A percentile compares a stretch with the other conserved stretches of the same genome.
These are phyloP conservation scores for Esperia sulphurella DNA, from an alignment of 2,888 invertebrate species.

Conservation along the genomic window DNA sequence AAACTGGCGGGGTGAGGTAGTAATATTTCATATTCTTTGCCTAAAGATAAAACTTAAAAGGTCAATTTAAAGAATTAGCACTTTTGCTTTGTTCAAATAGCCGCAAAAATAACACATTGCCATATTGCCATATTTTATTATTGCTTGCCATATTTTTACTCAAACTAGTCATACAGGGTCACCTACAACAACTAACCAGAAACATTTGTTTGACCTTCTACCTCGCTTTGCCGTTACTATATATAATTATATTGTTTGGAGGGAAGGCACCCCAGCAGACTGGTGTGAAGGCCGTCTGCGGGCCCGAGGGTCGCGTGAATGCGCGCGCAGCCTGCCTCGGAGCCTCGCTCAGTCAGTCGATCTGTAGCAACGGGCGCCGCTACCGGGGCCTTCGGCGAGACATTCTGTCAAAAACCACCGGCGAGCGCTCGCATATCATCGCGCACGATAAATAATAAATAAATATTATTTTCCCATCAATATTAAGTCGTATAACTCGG, in stretches of 20 bases:
- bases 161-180: too few species aligned
- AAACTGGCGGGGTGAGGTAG: too few species aligned
- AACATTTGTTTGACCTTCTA: neutral
- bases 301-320: slow-evolving; percentile 39
- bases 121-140: too few species aligned
- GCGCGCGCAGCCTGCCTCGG: slow-evolving; percentile 43
- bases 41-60: too few species aligned
- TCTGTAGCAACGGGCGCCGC: slow-evolving; percentile 56
- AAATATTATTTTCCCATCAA: neutral
- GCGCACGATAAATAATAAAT: slow-evolving; percentile 26
- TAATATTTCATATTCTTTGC: too few species aligned
- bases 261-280: slow-evolving; percentile 26
- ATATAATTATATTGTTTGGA: slow-evolving; percentile 10
- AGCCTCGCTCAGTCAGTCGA: slow-evolving; percentile 63
- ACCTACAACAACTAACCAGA: neutral
- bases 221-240: slow-evolving; percentile 9
- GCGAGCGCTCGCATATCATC: slow-evolving; percentile 23
- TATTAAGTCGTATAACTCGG: slow-evolving; percentile 3
- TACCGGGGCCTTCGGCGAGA: slow-evolving; percentile 29
- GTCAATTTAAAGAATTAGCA: too few species aligned
- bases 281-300: neutral
- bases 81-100: too few species aligned
- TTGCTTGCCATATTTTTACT: too few species aligned
- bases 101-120: too few species aligned
- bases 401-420: neutral